A percentile compares a stretch with the other conserved stretches of the same genome.
phyloP scores from a whole-genome alignment of 2,888 invertebrate species.

The Bugula neritina region DNA sequence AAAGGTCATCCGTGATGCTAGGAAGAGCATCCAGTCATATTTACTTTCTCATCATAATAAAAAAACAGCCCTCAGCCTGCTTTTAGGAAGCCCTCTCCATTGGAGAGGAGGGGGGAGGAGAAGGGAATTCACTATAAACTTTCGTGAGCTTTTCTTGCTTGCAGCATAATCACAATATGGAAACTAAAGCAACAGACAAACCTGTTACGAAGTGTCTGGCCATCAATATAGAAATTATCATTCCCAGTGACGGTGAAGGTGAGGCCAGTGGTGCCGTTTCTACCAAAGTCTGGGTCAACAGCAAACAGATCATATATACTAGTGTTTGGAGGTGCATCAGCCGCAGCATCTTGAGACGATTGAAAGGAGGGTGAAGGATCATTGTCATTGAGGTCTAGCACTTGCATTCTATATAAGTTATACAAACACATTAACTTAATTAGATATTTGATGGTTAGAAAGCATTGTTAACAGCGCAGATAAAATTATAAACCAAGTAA shows the following conservation, averaged over 20 bases:
- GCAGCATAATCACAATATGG: no score
- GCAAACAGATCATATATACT: conserved; percentile 19
- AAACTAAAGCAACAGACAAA: no score
- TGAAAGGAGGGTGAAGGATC: background rate
- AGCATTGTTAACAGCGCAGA: no score
- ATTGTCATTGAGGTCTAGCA: conserved; percentile 15
- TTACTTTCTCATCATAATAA: no score
- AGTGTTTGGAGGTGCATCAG: background rate
- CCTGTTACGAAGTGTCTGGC: background rate
- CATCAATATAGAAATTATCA: conserved; percentile 3
- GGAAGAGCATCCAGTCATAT: no score
- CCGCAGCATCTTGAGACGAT: background rate
- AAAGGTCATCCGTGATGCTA: no score
- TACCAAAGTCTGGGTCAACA: conserved; percentile 31
- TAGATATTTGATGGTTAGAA: background rate
- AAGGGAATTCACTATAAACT: no score
- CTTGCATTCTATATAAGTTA: background rate
- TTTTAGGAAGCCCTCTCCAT: no score
- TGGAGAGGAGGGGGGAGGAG: no score
- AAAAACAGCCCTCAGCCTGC: no score
- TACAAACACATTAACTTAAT: background rate
- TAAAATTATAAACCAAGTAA: no score
- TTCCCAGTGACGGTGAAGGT: conserved; percentile 3
- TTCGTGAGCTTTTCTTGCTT: no score
- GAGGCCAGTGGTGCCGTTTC: conserved; percentile 28